A percentile compares a stretch with the other conserved stretches of the same genome.
These are phyloP conservation scores for Conchocele bisecta DNA, from an alignment of 2,888 invertebrate species.

Conservation along the genomic window DNA sequence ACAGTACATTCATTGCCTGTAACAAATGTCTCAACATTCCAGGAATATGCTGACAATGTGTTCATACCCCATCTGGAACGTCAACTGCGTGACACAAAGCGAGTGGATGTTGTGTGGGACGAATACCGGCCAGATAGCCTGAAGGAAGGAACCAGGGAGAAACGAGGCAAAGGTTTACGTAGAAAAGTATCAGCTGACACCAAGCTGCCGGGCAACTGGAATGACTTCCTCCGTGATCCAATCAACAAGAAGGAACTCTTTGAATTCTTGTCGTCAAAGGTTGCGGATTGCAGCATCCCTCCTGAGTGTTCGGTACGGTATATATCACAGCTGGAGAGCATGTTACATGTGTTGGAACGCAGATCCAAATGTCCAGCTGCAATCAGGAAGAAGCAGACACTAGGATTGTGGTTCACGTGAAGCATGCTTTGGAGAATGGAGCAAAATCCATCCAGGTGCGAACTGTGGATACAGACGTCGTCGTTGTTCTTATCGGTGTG, in stretches of 20 bases:
- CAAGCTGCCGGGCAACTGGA: not conserved
- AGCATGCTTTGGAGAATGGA: no score
- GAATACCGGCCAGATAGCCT: not conserved
- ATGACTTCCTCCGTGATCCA: not conserved
- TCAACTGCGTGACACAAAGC: not conserved
- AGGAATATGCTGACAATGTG: no score
- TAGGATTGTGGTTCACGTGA: no score
- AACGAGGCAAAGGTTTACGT: not conserved
- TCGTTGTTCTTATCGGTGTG: no score
- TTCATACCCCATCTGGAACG: not conserved
- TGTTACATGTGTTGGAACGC: not conserved
- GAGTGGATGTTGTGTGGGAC: not conserved
- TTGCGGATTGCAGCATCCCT: not conserved
- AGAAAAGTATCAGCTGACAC: not conserved
- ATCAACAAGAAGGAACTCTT: not conserved
- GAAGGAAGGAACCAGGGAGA: not conserved
- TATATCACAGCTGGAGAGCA: not conserved
- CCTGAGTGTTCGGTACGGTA: not conserved
- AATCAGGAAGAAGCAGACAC: no score
- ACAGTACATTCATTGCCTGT: not conserved
- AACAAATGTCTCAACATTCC: not conserved
- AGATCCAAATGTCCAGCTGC: not conserved
- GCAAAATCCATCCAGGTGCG: constrained; percentile 19
- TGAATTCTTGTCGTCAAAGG: not conserved
- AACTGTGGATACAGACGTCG: no score